Evolutionary conservation across 2,797 vertebrate genomes (phyloP).

Genomic region (Oophaga sylvatica): DNA sequence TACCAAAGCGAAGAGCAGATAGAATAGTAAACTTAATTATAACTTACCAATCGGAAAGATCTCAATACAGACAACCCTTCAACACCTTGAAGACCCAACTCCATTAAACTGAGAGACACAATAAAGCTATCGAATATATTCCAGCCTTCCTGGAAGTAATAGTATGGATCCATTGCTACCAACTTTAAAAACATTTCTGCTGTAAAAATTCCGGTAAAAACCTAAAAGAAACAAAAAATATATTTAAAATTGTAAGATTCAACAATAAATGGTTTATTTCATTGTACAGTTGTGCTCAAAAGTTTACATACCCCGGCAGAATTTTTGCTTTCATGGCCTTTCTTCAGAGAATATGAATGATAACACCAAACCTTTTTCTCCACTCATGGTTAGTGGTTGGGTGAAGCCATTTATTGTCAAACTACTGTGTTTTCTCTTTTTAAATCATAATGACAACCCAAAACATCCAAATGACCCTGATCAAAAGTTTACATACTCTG

Average conservation of each 20-base stretch:
- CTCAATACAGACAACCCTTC: conserved; percentile 97
- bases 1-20: conserved; percentile 31
- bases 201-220: conserved; percentile 99
- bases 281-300: no score
- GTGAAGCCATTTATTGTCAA: no score
- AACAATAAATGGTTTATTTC: background rate
- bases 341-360: no score
- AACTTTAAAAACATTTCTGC: conserved; percentile 98
- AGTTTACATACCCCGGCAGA: no score
- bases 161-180: conserved; percentile 97
- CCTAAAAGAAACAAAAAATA: conserved; percentile 72
- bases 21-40: background rate
- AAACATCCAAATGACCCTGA: no score
- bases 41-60: conserved; percentile 95
- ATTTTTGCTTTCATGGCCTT: no score
- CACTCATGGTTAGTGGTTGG: no score
- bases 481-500: no score
- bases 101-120: conserved; percentile 96
- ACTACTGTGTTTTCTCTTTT: no score
- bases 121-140: conserved; percentile 99
- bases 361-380: no score
- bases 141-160: conserved; percentile 99
- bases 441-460: no score
- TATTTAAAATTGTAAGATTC: background rate
- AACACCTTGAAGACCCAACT: conserved; percentile 89